These are phyloP conservation scores for Raphicerus campestris DNA, from an alignment of 2,113 vertebrate genomes.

Conservation along the genomic window DNA sequence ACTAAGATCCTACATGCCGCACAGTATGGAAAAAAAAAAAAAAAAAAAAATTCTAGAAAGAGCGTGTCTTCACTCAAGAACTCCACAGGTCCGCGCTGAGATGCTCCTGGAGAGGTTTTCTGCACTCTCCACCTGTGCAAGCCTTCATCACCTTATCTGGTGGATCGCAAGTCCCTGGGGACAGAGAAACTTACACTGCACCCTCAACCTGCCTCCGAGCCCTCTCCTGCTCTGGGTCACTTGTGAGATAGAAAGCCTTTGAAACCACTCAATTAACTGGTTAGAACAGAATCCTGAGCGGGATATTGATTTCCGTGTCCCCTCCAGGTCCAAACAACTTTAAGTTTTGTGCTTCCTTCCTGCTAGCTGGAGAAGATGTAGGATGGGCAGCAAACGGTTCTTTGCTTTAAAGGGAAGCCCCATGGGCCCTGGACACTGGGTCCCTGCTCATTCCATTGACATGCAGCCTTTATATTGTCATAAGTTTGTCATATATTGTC, in stretches of 20 bases:
- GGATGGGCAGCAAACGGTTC: not conserved
- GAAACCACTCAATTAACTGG: not conserved
- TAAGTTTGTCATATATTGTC: not conserved
- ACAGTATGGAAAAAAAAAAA: not conserved
- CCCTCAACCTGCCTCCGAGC: not conserved
- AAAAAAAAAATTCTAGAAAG: not conserved
- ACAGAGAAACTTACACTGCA: not conserved
- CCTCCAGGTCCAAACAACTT: not conserved
- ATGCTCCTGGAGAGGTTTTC: not conserved
- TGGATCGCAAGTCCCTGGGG: accelerated
- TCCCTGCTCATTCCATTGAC: no score
- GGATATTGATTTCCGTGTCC: not conserved
- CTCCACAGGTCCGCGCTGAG: accelerated
- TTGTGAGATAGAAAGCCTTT: not conserved
- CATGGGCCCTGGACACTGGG: not conserved
- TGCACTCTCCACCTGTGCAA: accelerated
- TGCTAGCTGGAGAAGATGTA: not conserved
- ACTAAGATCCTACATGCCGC: not conserved
- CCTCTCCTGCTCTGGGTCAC: not conserved
- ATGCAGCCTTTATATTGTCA: accelerated
- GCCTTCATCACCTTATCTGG: not conserved
- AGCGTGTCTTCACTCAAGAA: not conserved
- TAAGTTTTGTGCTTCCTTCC: not conserved
- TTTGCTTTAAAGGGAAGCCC: not conserved
- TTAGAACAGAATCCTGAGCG: not conserved